phyloP scores from a whole-genome alignment of 2,888 invertebrate genomes.

The Bembecia ichneumoniformis region DNA sequence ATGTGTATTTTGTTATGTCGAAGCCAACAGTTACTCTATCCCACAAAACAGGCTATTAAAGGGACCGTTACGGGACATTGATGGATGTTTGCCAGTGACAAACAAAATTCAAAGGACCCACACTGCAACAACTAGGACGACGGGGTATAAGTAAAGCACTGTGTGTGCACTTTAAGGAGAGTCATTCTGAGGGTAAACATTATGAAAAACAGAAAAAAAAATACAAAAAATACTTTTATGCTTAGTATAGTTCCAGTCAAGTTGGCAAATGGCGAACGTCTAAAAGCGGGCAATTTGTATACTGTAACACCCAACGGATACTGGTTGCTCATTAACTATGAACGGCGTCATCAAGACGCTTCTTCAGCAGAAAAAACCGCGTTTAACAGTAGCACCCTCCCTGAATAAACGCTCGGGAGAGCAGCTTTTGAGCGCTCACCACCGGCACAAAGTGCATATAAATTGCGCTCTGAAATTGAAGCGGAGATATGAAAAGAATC shows the following conservation, averaged over 20 bases:
- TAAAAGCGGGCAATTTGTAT: constrained; percentile 61
- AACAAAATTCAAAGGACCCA: constrained; percentile 20
- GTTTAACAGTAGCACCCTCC: constrained; percentile 59
- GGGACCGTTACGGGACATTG: constrained; percentile 23
- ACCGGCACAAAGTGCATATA: constrained; percentile 69
- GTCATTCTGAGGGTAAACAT: constrained; percentile 61
- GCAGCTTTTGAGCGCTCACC: constrained; percentile 54
- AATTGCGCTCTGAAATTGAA: constrained; percentile 64
- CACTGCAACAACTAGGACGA: constrained; percentile 26
- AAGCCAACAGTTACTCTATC: constrained; percentile 12
- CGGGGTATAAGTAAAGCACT: constrained; percentile 18
- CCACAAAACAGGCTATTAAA: constrained; percentile 35
- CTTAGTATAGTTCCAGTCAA: constrained; percentile 37
- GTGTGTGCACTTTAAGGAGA: constrained; percentile 47
- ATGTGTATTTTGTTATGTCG: constrained; percentile 7
- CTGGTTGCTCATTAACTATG: constrained; percentile 70
- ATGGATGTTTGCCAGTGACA: constrained; percentile 23
- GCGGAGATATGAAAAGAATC: constrained; percentile 55
- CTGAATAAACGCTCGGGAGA: constrained; percentile 49
- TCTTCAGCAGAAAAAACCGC: constrained; percentile 62
- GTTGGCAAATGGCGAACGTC: constrained; percentile 49
- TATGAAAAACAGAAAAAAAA: constrained; percentile 54
- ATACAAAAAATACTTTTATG: constrained; percentile 60
- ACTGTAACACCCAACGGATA: constrained; percentile 59
- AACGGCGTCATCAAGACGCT: constrained; percentile 67